Evolutionary conservation across 2,113 vertebrate genomes (phyloP).

Genomic region (Lepidothrix coronata): DNA sequence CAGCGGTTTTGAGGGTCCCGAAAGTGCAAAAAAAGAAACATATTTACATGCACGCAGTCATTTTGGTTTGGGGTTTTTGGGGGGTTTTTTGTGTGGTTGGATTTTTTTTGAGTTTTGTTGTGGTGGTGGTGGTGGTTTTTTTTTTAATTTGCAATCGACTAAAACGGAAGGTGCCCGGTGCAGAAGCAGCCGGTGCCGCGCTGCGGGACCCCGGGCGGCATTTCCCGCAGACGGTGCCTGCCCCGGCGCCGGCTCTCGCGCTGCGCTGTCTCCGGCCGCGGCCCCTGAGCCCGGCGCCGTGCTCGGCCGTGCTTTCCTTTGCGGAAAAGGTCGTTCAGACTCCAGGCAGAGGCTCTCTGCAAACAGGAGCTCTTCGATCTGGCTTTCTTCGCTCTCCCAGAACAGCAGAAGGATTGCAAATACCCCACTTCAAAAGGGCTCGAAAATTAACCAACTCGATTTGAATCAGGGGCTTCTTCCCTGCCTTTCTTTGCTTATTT

Average conservation of each 20-base stretch:
- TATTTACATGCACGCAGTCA: background rate
- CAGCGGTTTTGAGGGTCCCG: background rate
- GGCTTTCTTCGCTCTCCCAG: background rate
- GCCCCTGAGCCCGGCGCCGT: conserved; percentile 18
- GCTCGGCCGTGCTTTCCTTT: background rate
- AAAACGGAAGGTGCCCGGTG: background rate
- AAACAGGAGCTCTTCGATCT: background rate
- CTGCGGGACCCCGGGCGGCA: background rate
- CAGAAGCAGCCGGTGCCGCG: background rate
- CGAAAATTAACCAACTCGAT: background rate
- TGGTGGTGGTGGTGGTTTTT: background rate
- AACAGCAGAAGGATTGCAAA: background rate
- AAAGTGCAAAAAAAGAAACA: background rate
- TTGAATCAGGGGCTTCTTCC: background rate
- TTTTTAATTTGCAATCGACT: background rate
- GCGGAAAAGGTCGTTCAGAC: conserved; percentile 22
- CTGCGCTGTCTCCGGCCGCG: background rate
- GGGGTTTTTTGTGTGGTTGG: no score
- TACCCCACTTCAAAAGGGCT: background rate
- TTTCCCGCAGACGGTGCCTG: background rate
- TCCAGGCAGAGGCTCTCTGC: background rate
- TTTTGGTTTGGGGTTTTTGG: background rate
- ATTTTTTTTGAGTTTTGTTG: no score
- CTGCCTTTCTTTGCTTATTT: background rate
- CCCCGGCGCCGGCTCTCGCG: background rate